Evolutionary conservation across 64 coral and sea anemone genomes (phyloP).

Genomic region (Cladopsammia gracilis): DNA sequence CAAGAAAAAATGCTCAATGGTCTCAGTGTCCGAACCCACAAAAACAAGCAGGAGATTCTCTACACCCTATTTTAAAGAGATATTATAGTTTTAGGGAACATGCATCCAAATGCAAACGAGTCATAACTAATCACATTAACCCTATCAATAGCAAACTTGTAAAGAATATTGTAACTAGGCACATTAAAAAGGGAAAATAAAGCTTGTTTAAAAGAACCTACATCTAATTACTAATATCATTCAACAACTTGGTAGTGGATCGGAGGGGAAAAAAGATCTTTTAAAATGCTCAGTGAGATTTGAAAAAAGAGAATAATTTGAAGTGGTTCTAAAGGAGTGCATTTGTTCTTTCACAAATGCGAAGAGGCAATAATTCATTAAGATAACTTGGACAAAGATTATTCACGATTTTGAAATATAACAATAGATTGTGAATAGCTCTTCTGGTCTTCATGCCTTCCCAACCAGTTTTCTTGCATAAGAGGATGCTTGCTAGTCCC

Average conservation of each 20-base stretch:
- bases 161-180: neutral
- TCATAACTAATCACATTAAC: neutral
- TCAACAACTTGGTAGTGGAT: neutral
- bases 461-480: neutral
- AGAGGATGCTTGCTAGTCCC: neutral
- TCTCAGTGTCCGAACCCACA: neutral
- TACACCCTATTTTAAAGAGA: no score
- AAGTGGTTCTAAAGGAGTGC: neutral
- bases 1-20: neutral
- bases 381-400: constrained; percentile 10
- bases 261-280: neutral
- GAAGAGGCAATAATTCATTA: neutral
- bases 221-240: neutral
- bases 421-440: constrained; percentile 3
- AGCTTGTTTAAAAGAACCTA: neutral
- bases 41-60: neutral
- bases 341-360: neutral
- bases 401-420: constrained; percentile 10
- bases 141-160: neutral
- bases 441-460: neutral
- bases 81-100: no score
- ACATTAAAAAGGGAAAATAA: neutral
- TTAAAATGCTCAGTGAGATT: neutral
- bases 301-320: neutral
- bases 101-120: no score